Base-by-base conservation (phyloP, 1,140 invertebrate genomes). In the Solenopsis fugax region DNA sequence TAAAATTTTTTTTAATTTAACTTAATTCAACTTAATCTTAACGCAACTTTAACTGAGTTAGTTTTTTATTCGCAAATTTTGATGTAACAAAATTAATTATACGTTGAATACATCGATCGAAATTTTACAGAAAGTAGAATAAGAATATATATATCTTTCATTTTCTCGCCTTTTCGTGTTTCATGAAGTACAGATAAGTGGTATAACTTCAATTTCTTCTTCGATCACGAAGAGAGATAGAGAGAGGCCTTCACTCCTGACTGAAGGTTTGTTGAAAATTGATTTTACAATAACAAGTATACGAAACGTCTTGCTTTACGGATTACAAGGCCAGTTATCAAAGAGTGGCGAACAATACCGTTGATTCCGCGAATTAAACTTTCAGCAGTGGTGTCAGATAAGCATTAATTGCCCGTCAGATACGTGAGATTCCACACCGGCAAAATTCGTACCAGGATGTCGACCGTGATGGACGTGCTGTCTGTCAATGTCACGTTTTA, bases 371-470 rank as follows among this genome's bases (percentile, higher is more conserved):
- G 69, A 75, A 84, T 84, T 73, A 73, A 84, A 84, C 69, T 60
- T 84, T 75, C 69, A 60, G 41, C 29, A 7, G 54, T 34, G 41
- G 69, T 75, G 69, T 73, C 80, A 80, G 58, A 65, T 82, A 60
- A 69, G 21, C 82, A 64, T 65, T 87, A 90, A 90, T 90, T 86
- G 73, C 69, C 54, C 60, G 48, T 88, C 75, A 48, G 56, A 81
- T 71, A 76, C 60, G 62, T n/a, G 80, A 81, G 78, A 88, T 85
- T 73, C 64, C 10, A 24, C 78, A 62, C 86, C 34, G 62, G 77
- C 54, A 80, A 69, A 72, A 85, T 88, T 85, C 69, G 34, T 60
- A 69, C 48, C 64, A 75, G 41, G 75, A 37, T 67, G 56, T 78
- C 58, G 21, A 67, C 48, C 34, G n/a, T 75, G 88, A 89, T 73